Conservation (phyloP, 2,113 vertebrate genomes). For the Sceloporus tristichus region DNA sequence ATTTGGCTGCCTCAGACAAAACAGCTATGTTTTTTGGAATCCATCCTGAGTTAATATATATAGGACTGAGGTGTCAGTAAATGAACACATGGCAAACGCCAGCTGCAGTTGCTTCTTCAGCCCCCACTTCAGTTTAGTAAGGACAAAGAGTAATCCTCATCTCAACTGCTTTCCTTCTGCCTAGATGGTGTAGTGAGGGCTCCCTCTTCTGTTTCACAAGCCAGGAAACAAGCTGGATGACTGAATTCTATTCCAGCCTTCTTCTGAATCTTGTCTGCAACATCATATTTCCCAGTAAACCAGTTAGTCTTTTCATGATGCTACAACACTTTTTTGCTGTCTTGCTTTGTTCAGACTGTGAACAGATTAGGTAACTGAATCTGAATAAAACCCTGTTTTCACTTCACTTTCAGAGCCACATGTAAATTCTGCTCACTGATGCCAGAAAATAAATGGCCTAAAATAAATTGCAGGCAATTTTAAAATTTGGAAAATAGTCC, state of each 20-base stretch:
- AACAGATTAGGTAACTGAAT: neutral
- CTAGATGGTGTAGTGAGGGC: conserved; percentile 53
- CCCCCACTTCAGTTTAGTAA: neutral
- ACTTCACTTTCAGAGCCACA: neutral
- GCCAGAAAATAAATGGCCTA: neutral
- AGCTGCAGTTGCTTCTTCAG: neutral
- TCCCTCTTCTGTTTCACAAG: conserved; percentile 45
- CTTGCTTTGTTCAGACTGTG: neutral
- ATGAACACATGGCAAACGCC: conserved; percentile 10
- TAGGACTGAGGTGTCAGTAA: neutral
- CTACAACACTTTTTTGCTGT: neutral
- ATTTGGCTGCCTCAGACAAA: neutral
- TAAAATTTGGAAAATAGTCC: neutral
- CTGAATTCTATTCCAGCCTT: neutral
- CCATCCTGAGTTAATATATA: neutral
- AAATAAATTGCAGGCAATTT: neutral
- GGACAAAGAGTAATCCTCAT: neutral
- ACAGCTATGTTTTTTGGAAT: conserved; percentile 10
- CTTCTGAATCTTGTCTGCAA: neutral
- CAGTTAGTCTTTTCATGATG: neutral
- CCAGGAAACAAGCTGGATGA: too few species aligned
- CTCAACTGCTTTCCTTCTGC: neutral
- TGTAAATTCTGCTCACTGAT: neutral
- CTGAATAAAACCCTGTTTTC: neutral
- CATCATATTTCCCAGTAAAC: neutral